phyloP scores from a whole-genome alignment of 2,797 vertebrate genomes.

The Ibycter americanus region DNA sequence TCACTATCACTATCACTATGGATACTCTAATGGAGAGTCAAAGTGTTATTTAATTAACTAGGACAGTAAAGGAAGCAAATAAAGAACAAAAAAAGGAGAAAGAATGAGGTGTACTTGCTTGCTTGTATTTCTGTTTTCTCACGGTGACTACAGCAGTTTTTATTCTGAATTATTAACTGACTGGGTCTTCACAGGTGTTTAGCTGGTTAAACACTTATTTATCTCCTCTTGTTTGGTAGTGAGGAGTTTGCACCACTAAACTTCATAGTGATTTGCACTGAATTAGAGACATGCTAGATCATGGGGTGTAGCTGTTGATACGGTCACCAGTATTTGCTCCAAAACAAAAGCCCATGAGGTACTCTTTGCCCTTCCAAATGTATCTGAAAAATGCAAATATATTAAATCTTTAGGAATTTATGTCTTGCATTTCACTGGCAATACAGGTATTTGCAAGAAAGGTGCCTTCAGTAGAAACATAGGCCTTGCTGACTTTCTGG shows the following conservation, averaged over 20 bases:
- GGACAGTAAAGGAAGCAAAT: background rate
- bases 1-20: background rate
- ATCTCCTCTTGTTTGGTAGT: background rate
- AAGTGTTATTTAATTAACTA: background rate
- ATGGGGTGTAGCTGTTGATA: background rate
- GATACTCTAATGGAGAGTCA: background rate
- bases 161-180: background rate
- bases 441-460: background rate
- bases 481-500: background rate
- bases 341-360: background rate
- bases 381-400: background rate
- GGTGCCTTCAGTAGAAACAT: background rate
- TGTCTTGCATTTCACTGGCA: background rate
- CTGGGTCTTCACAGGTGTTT: background rate
- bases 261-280: background rate
- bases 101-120: background rate
- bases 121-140: background rate
- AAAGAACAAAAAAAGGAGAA: background rate
- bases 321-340: background rate
- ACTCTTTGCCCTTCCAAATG: background rate
- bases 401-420: background rate
- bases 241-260: background rate
- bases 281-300: background rate
- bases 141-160: background rate
- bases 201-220: background rate